phyloP scores from a whole-genome alignment of 1,140 invertebrate genomes.

The Plutomurus gul region DNA sequence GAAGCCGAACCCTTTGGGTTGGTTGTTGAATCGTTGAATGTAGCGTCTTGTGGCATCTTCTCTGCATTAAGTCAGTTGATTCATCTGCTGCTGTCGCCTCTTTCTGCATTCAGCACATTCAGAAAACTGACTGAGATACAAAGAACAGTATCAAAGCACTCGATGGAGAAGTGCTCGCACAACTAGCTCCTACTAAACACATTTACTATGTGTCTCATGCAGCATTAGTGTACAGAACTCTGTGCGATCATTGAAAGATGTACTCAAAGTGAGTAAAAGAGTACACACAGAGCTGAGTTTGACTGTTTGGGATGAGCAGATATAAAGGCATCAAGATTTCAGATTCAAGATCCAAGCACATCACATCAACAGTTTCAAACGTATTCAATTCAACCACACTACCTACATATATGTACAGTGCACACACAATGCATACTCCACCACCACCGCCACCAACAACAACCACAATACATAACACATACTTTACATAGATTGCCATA shows the following conservation, averaged over 20 bases:
- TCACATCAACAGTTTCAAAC: not conserved
- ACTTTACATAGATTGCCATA: too few species aligned
- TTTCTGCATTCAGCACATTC: not conserved
- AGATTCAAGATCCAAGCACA: not conserved
- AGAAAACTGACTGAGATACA: not conserved
- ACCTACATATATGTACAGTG: not conserved
- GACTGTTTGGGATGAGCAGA: slow-evolving; percentile 6
- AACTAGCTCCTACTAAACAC: not conserved
- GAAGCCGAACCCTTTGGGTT: slow-evolving; percentile 16
- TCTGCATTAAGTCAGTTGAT: not conserved
- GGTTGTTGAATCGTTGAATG: not conserved
- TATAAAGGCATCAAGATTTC: not conserved
- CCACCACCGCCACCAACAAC: too few species aligned
- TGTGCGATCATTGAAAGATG: not conserved
- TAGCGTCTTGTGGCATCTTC: too few species aligned
- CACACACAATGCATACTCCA: not conserved
- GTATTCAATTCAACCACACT: not conserved
- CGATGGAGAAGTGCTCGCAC: too few species aligned
- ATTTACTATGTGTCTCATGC: slow-evolving; percentile 24
- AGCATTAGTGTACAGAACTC: not conserved
- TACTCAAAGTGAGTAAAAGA: not conserved
- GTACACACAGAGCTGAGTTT: too few species aligned
- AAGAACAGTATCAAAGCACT: not conserved
- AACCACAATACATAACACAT: too few species aligned
- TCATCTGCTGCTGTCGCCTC: slow-evolving; percentile 14